These are phyloP conservation scores for Pentalonia nigronervosa DNA, from an alignment of 1,140 invertebrate genomes.

Conservation along the genomic window DNA sequence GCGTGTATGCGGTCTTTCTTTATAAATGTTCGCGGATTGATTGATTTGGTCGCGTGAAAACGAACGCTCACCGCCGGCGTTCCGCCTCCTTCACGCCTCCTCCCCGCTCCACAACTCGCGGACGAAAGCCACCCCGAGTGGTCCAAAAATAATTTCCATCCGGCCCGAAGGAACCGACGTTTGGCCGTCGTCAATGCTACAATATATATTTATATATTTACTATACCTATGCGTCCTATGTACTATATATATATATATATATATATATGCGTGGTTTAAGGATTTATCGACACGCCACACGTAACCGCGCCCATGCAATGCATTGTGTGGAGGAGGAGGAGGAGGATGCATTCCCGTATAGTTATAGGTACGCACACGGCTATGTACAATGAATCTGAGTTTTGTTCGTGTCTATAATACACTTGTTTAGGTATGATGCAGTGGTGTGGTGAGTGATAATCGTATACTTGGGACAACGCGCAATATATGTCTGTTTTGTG, in stretches of 20 bases:
- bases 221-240: too few relatives aligned
- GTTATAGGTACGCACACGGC: not conserved
- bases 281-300: not conserved
- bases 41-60: conserved; percentile 10
- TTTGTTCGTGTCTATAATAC: not conserved
- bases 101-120: not conserved
- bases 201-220: too few relatives aligned
- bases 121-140: not conserved
- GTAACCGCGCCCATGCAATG: not conserved
- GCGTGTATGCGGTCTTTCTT: not conserved
- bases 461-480: too few relatives aligned
- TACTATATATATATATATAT: too few relatives aligned
- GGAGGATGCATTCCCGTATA: not conserved
- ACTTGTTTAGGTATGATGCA: not conserved
- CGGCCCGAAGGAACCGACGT: not conserved
- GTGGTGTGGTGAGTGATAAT: too few relatives aligned
- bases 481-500: too few relatives aligned
- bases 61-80: not conserved
- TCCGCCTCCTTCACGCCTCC: not conserved
- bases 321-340: not conserved
- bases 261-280: not conserved
- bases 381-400: too few relatives aligned
- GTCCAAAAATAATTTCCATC: not conserved
- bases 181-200: not conserved
- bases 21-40: not conserved